These are phyloP conservation scores for Drosophila multiciliata DNA, from an alignment of 2,888 invertebrate species.

Conservation along the genomic window DNA sequence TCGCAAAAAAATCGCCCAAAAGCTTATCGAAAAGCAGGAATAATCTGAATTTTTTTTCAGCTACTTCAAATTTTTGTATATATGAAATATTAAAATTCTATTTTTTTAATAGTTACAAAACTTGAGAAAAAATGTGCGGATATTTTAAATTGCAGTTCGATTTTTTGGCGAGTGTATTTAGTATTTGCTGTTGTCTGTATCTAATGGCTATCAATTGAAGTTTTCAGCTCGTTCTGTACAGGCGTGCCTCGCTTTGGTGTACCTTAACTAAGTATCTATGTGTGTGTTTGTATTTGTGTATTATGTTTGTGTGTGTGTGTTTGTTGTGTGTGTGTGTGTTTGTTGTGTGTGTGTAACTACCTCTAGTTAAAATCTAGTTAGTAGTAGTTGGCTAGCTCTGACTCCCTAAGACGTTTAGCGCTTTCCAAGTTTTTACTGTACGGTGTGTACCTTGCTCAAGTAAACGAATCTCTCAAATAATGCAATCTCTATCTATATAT, in stretches of 20 bases:
- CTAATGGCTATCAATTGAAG: slow-evolving; percentile 22
- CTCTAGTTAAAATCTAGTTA: slow-evolving; percentile 39
- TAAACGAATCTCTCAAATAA: slow-evolving; percentile 60
- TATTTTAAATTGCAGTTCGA: neutral
- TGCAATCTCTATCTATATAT: slow-evolving; percentile 63
- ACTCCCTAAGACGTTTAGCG: slow-evolving; percentile 75
- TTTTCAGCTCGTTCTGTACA: slow-evolving; percentile 48
- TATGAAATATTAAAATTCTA: neutral
- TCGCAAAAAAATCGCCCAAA: neutral
- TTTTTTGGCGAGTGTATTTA: slow-evolving; percentile 15
- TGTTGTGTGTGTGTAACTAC: neutral
- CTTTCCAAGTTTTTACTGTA: slow-evolving; percentile 75
- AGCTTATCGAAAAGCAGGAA: too few relatives aligned
- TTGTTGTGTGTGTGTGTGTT: neutral
- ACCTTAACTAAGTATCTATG: slow-evolving; percentile 38
- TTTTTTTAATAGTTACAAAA: neutral
- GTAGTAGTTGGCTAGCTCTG: slow-evolving; percentile 53
- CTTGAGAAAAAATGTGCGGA: neutral
- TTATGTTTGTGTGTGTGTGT: slow-evolving; percentile 3
- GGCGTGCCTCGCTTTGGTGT: slow-evolving; percentile 66
- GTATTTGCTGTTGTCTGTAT: slow-evolving; percentile 22
- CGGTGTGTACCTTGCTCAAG: slow-evolving; percentile 60
- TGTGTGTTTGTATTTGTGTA: neutral
- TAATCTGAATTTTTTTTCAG: neutral
- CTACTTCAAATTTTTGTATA: neutral